A percentile compares a stretch with the other conserved stretches of the same genome.
phyloP scores from a whole-genome alignment of 1,140 invertebrate species.

The Fopius arisanus region DNA sequence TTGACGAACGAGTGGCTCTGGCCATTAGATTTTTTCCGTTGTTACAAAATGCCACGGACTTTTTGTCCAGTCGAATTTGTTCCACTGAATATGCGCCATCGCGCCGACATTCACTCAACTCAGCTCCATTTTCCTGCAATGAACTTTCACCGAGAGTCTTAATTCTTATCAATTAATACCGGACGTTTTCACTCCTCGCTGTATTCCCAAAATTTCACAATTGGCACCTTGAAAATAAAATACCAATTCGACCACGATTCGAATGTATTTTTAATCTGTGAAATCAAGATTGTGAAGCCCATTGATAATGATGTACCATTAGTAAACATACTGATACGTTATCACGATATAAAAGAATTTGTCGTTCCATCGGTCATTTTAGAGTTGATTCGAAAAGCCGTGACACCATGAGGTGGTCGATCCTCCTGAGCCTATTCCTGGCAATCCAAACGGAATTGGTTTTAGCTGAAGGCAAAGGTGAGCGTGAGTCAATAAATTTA shows the following conservation, averaged over 20 bases:
- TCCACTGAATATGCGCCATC: neutral
- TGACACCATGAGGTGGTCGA: neutral
- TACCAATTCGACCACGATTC: neutral
- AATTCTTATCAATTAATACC: neutral
- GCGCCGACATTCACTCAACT: neutral
- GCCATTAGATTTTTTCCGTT: neutral
- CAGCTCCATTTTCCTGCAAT: neutral
- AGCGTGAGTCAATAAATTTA: neutral
- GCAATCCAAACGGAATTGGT: neutral
- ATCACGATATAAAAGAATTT: constrained; percentile 18
- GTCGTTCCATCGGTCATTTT: neutral
- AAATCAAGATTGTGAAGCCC: neutral
- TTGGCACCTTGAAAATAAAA: too few relatives aligned
- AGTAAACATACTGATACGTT: constrained; percentile 10
- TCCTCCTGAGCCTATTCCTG: neutral
- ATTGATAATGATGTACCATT: neutral
- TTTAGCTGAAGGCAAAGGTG: neutral
- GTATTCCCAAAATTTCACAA: too few relatives aligned
- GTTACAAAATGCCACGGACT: neutral
- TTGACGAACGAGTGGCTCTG: neutral
- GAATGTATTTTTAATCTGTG: constrained; percentile 2
- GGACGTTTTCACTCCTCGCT: neutral
- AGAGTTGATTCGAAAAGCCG: neutral
- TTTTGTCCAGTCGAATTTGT: neutral
- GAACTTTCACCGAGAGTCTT: neutral